These are phyloP conservation scores for Scyliorhinus canicula DNA, from an alignment of 2,797 vertebrate species.

Conservation along the genomic window DNA sequence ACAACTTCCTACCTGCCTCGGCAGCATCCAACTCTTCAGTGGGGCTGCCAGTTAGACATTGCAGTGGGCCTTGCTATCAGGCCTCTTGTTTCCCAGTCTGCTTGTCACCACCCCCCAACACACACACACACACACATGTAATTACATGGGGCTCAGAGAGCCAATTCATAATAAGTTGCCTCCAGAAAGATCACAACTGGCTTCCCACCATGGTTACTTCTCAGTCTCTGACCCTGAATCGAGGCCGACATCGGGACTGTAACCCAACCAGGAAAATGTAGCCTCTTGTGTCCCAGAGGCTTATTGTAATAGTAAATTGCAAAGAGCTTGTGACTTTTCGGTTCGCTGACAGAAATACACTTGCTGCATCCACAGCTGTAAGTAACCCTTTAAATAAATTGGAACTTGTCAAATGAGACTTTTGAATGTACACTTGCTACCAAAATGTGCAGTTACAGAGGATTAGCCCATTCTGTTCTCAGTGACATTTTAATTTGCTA, in stretches of 20 bases:
- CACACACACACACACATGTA: no score
- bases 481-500: neutral
- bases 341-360: neutral
- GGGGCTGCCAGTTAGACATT: no score
- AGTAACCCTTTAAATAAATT: neutral
- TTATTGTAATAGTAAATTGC: neutral
- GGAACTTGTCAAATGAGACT: neutral
- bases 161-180: neutral
- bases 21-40: no score
- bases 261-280: neutral
- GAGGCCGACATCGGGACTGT: neutral
- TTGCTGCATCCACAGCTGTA: neutral
- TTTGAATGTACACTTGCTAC: neutral
- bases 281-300: neutral
- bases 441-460: neutral
- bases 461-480: neutral
- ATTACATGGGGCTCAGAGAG: neutral
- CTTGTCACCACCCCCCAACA: no score
- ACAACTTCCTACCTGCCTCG: no score
- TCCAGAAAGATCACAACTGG: neutral
- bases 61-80: no score
- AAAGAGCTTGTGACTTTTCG: neutral
- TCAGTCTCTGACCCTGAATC: neutral
- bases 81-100: neutral
- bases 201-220: neutral